A percentile compares a stretch with the other conserved stretches of the same genome.
Conservation (phyloP, 2,113 vertebrate species). For the Muntiacus reevesi region DNA sequence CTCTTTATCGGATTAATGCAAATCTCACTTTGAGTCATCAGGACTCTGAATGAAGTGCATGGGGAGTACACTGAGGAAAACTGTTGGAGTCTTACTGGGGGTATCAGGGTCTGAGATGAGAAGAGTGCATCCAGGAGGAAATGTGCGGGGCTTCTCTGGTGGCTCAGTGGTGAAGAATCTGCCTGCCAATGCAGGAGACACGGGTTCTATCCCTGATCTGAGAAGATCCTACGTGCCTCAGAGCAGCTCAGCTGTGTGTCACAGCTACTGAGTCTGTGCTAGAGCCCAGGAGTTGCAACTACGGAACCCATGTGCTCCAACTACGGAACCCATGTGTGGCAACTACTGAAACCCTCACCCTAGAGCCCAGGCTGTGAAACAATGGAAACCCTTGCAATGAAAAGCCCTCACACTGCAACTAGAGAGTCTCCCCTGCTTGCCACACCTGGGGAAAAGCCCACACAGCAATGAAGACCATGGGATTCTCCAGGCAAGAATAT, state of each 20-base stretch:
- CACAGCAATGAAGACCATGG: not conserved
- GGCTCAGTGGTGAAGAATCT: not conserved
- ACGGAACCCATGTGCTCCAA: not conserved
- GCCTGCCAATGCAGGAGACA: not conserved
- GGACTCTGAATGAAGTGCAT: not conserved
- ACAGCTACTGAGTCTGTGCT: not conserved
- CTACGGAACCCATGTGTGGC: not conserved
- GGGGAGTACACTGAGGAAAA: not conserved
- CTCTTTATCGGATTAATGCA: not conserved
- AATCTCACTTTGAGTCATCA: not conserved
- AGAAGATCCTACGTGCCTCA: not conserved
- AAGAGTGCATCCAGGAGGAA: not conserved
- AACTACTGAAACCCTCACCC: not conserved
- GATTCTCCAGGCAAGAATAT: not conserved
- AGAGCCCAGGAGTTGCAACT: not conserved
- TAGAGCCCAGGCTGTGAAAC: not conserved
- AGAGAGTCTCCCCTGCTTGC: not conserved
- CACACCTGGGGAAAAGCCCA: not conserved
- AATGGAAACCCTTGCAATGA: not conserved
- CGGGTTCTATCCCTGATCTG: not conserved
- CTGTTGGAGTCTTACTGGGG: not conserved
- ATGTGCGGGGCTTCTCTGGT: not conserved
- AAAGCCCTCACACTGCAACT: not conserved
- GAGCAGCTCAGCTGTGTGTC: not conserved
- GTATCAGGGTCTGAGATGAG: not conserved